A percentile compares a stretch with the other conserved stretches of the same genome.
Conservation (phyloP, 1,140 invertebrate species). For the honey bee (Apis mellifera) region DNA sequence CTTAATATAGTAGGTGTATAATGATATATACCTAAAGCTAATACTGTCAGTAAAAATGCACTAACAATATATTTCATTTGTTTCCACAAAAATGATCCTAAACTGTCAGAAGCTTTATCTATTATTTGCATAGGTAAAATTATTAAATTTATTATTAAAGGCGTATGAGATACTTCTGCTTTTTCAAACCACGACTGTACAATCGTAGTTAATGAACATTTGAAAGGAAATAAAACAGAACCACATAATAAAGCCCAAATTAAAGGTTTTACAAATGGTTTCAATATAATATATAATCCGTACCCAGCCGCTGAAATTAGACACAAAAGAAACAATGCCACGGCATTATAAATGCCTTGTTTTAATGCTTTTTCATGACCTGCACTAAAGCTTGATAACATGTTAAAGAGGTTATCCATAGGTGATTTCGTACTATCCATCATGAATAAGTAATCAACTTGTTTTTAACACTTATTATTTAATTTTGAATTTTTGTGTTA, state of each 20-base stretch:
- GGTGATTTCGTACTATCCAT: conserved; percentile 70
- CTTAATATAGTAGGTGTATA: conserved; percentile 83
- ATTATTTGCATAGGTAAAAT: conserved; percentile 88
- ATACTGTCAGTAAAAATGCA: conserved; percentile 64
- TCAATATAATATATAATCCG: conserved; percentile 92
- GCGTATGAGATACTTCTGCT: conserved; percentile 83
- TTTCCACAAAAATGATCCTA: conserved; percentile 85
- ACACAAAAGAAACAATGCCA: conserved; percentile 87
- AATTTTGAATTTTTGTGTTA: conserved; percentile 23
- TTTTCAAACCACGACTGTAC: conserved; percentile 88
- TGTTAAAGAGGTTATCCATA: conserved; percentile 79
- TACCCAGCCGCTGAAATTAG: conserved; percentile 86
- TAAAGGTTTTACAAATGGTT: conserved; percentile 95
- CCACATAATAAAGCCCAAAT: conserved; percentile 97
- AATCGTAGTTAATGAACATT: conserved; percentile 86
- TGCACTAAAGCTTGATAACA: conserved; percentile 73
- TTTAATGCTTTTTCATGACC: conserved; percentile 91
- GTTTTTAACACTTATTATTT: conserved; percentile 4
- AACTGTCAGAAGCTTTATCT: conserved; percentile 86
- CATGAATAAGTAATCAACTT: conserved; percentile 43
- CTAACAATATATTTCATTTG: conserved; percentile 83
- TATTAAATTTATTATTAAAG: conserved; percentile 86
- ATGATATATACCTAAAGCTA: conserved; percentile 75
- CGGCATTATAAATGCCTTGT: conserved; percentile 92
- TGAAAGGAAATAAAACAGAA: conserved; percentile 94